These are phyloP conservation scores for Dynastes maya DNA, from an alignment of 2,888 invertebrate genomes.

Conservation along the genomic window DNA sequence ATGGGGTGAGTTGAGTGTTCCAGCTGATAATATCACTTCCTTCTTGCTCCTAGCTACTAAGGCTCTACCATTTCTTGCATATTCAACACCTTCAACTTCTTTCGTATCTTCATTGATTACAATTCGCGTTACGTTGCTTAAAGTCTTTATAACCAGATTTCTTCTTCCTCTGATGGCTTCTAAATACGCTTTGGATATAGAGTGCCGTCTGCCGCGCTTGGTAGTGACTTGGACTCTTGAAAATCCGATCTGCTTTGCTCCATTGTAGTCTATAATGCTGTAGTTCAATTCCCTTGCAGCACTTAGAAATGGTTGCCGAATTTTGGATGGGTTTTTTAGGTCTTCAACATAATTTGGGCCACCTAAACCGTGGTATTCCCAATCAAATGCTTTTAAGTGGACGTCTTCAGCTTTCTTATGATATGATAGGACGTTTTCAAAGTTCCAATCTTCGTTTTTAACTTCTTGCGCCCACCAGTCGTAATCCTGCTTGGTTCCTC, in stretches of 20 bases:
- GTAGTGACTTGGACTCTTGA: slow-evolving; percentile 68
- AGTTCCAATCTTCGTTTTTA: slow-evolving; percentile 76
- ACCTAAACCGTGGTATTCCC: slow-evolving; percentile 51
- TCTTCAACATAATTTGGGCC: slow-evolving; percentile 53
- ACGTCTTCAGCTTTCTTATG: slow-evolving; percentile 60
- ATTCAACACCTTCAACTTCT: slow-evolving; percentile 69
- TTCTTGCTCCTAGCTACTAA: slow-evolving; percentile 75
- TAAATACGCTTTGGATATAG: slow-evolving; percentile 75
- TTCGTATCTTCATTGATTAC: slow-evolving; percentile 69
- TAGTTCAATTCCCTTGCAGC: slow-evolving; percentile 61
- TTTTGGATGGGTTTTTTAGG: slow-evolving; percentile 41
- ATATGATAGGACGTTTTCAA: slow-evolving; percentile 54
- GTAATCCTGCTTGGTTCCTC: slow-evolving; percentile 87
- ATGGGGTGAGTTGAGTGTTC: slow-evolving; percentile 77
- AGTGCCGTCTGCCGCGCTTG: slow-evolving; percentile 71
- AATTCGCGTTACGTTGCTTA: slow-evolving; percentile 73
- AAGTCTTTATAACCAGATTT: slow-evolving; percentile 74
- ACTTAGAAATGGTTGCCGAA: slow-evolving; percentile 48
- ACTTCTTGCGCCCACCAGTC: slow-evolving; percentile 83
- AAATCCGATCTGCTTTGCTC: slow-evolving; percentile 64
- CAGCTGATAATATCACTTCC: slow-evolving; percentile 81
- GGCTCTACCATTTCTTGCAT: slow-evolving; percentile 66
- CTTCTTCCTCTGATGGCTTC: slow-evolving; percentile 61
- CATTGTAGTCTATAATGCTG: slow-evolving; percentile 46
- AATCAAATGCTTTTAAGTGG: slow-evolving; percentile 58